Base-by-base conservation (phyloP, 1,140 invertebrate genomes). In the Phymastichus coffea region DNA sequence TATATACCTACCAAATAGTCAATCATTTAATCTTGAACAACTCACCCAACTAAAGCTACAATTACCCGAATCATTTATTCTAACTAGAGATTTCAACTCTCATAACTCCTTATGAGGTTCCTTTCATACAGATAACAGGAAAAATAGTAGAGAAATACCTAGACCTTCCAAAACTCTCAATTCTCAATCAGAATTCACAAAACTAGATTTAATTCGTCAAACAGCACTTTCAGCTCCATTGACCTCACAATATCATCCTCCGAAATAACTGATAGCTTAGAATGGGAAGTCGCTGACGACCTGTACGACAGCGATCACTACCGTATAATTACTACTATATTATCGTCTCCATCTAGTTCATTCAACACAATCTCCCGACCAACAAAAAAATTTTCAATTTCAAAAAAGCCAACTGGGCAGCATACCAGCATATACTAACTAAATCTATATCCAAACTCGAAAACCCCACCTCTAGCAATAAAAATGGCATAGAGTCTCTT, bases 31-130 rank as follows among this genome's bases (percentile, higher is more conserved):
- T 7, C 17, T 19, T 9, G 20, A 64, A 40, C 57, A 67, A 40
- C 48, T 75, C 26, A 58, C 64, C 28, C 38, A 70, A 8, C 20
- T 74, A n/a, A 57, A 66, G 14, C 12, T 28, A 19, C 69, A 76
- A 67, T 46, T 76, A 20, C 65, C 67, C 2, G 61, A 54, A 46
- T 70, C 67, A 4, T 74, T 63, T 55, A 53, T 75, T 12, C 43
- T 74, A 14, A 8, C 70, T 12, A 67, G 70, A 1, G 72, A 74
- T 41, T 70, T 75, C 28, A 75, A 74, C 44, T 55, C 64, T 9
- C 68, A 74, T 40, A 72, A 68, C 30, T 56, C 35, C 22, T 35
- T 66, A 23, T 77, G 68, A 70, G 69, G 70, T 9, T 70, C 69
- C 19, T 26, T 58, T 3, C 66, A 66, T 63, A 61, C 54, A 22